A percentile compares a stretch with the other conserved stretches of the same genome.
Evolutionary conservation across 2,113 vertebrate species (phyloP).

Genomic region (Anas platyrhynchos): DNA sequence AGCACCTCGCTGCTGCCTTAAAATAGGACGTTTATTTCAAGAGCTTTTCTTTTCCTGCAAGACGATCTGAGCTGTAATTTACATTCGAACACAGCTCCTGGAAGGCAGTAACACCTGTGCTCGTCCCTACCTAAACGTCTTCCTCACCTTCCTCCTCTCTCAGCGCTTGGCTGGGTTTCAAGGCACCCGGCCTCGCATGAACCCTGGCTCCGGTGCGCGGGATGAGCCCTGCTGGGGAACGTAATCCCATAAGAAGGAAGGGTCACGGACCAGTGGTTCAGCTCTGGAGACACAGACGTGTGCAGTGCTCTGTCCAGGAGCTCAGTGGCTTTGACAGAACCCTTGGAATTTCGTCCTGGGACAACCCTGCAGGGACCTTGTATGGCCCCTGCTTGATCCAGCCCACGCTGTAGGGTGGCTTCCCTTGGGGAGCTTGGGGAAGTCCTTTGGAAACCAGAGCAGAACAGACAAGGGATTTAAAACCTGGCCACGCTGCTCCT

Average conservation of each 20-base stretch:
- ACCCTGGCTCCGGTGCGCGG: background rate
- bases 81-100: constrained; percentile 58
- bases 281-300: background rate
- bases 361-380: background rate
- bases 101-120: constrained; percentile 15
- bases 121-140: background rate
- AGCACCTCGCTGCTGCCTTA: background rate
- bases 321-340: background rate
- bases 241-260: background rate
- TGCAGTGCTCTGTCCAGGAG: accelerated
- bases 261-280: background rate
- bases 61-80: constrained; percentile 47
- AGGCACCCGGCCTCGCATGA: background rate
- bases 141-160: background rate
- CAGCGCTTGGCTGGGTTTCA: background rate
- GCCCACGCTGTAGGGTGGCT: accelerated
- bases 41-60: constrained; percentile 11
- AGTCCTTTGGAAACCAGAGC: background rate
- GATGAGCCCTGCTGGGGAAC: background rate
- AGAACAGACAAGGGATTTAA: background rate
- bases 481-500: background rate
- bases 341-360: background rate
- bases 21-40: constrained; percentile 43
- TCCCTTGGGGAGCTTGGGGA: background rate
- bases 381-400: background rate